Percentiles rank a stretch among this genome's conserved stretches.
phyloP scores from a whole-genome alignment of 2,888 invertebrate species.

The Dicyrtoma fusca region DNA sequence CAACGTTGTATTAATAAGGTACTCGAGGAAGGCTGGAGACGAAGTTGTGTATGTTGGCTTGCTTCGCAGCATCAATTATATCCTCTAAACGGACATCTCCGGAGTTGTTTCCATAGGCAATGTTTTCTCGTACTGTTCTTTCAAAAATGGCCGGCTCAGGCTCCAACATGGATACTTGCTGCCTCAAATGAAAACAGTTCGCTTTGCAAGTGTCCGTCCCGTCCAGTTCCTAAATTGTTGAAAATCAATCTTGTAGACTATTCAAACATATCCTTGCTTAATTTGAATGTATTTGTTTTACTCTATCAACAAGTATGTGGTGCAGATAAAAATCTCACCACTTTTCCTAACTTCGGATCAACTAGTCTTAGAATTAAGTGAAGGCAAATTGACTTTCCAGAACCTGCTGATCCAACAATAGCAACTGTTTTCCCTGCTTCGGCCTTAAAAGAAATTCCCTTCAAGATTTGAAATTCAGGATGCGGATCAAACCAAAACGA shows the following conservation, averaged over 20 bases:
- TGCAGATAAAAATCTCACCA: slow-evolving; percentile 6
- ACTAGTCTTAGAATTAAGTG: not conserved
- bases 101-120: slow-evolving; percentile 10
- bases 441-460: not conserved
- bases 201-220: not conserved
- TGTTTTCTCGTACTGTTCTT: slow-evolving; percentile 1
- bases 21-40: slow-evolving; percentile 15
- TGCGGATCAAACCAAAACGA: not conserved
- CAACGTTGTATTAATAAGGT: too few species aligned
- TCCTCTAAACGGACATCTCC: not conserved
- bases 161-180: not conserved
- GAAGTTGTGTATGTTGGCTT: slow-evolving; percentile 8
- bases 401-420: slow-evolving; percentile 2
- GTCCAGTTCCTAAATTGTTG: slow-evolving; percentile 8
- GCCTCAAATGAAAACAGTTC: not conserved
- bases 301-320: not conserved
- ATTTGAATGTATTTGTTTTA: not conserved
- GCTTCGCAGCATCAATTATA: slow-evolving; percentile 1
- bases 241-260: not conserved
- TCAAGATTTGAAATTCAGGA: not conserved
- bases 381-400: slow-evolving; percentile 22
- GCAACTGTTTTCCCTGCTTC: not conserved
- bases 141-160: not conserved
- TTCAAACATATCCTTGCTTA: not conserved
- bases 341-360: not conserved